Percentiles rank a stretch among this genome's conserved stretches.
Evolutionary conservation across 1,140 invertebrate species (phyloP).

Genomic region (Brachionus paranguensis): DNA sequence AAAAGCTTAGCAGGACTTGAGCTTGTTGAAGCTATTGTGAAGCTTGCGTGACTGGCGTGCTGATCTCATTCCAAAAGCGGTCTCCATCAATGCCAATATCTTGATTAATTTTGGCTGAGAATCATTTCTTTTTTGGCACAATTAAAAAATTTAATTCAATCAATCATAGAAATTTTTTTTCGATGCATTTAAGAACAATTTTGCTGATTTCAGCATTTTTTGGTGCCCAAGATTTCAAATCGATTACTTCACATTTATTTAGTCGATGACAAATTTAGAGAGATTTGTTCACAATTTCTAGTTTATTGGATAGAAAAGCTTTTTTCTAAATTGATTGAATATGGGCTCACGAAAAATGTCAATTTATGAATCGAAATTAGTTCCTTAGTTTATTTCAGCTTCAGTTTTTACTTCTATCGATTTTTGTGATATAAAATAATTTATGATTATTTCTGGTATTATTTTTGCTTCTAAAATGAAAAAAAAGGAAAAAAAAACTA

Average conservation of each 20-base stretch:
- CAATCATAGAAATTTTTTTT: neutral
- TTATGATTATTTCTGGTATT: conserved; percentile 13
- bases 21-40: neutral
- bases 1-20: neutral
- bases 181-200: neutral
- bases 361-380: conserved; percentile 13
- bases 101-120: neutral
- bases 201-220: neutral
- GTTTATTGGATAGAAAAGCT: conserved; percentile 6
- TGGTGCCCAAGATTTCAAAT: neutral
- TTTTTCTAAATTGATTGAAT: neutral
- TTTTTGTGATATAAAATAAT: conserved; percentile 14
- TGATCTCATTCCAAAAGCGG: neutral
- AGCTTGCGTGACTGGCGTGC: neutral
- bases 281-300: neutral
- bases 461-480: neutral
- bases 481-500: neutral
- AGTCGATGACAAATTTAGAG: neutral
- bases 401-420: conserved; percentile 12
- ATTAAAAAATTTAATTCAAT: neutral
- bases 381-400: neutral
- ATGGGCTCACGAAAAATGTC: neutral
- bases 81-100: neutral
- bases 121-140: neutral
- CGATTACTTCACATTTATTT: neutral